Percentiles rank a stretch among this genome's conserved stretches.
phyloP scores from a whole-genome alignment of 2,797 vertebrate species.

The Buphagus erythrorhynchus region DNA sequence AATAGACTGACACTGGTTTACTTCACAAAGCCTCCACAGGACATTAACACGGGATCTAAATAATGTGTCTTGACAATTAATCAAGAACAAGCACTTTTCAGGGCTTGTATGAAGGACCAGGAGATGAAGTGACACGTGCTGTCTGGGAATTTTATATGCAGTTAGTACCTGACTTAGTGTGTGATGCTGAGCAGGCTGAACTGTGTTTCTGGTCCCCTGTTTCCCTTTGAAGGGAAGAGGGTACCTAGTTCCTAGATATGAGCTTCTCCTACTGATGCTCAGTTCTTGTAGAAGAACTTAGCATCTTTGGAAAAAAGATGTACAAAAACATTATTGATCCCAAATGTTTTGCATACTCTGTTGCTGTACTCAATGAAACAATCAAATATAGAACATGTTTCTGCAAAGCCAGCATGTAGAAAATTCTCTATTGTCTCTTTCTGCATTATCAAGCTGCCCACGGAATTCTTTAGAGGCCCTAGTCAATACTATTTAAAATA shows the following conservation, averaged over 20 bases:
- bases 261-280: background rate
- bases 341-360: constrained; percentile 39
- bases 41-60: background rate
- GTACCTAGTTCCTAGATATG: background rate
- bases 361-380: constrained; percentile 28
- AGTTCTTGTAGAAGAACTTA: background rate
- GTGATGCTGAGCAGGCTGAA: background rate
- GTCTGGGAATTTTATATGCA: background rate
- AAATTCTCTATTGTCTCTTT: constrained; percentile 50
- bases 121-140: background rate
- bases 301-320: background rate
- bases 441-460: constrained; percentile 30
- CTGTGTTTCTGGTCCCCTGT: background rate
- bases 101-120: background rate
- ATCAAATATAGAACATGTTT: constrained; percentile 36
- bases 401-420: constrained; percentile 27
- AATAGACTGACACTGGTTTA: background rate
- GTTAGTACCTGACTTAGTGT: background rate
- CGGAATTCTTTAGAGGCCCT: constrained; percentile 16
- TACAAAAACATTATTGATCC: constrained; percentile 31
- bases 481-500: constrained; percentile 50
- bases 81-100: background rate
- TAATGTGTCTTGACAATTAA: background rate
- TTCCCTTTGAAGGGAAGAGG: background rate
- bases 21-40: background rate